Evolutionary conservation across 2,888 invertebrate genomes (phyloP).

Genomic region (Philereme vetulata): DNA sequence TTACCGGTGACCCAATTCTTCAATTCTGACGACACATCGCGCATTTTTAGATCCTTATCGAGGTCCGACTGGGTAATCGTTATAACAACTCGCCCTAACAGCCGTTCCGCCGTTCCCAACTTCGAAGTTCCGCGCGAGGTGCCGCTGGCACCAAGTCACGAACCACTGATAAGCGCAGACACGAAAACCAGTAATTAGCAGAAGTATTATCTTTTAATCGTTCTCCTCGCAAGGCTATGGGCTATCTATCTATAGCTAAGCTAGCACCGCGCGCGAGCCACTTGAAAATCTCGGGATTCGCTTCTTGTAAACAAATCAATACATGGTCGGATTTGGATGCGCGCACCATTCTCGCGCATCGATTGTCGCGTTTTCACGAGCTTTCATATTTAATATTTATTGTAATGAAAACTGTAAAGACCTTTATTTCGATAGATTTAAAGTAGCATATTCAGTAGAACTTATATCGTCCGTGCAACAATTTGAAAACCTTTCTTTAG

Average conservation of each 20-base stretch:
- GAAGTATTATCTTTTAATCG: conserved; percentile 73
- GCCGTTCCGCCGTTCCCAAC: conserved; percentile 59
- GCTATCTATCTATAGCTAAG: conserved; percentile 37
- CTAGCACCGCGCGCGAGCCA: conserved; percentile 41
- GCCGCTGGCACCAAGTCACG: conserved; percentile 55
- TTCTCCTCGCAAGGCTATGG: conserved; percentile 69
- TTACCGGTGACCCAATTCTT: conserved; percentile 66
- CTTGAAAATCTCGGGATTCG: conserved; percentile 54
- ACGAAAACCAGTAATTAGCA: conserved; percentile 76
- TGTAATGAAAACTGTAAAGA: too few species aligned
- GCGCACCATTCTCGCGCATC: conserved; percentile 38
- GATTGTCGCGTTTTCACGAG: too few species aligned
- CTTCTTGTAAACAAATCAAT: conserved; percentile 82
- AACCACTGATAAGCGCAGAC: conserved; percentile 71
- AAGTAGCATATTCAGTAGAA: too few species aligned
- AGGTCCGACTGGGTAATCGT: conserved; percentile 67
- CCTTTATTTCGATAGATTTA: too few species aligned
- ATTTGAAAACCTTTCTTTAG: too few species aligned
- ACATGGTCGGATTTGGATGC: conserved; percentile 61
- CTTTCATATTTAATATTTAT: too few species aligned
- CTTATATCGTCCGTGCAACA: too few species aligned
- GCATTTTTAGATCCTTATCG: conserved; percentile 68
- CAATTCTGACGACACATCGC: conserved; percentile 57
- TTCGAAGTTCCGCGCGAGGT: conserved; percentile 62
- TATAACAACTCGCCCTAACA: conserved; percentile 71